A percentile compares a stretch with the other conserved stretches of the same genome.
These are phyloP conservation scores for Eubasilissa regina DNA, from an alignment of 1,140 invertebrate species.

Conservation along the genomic window DNA sequence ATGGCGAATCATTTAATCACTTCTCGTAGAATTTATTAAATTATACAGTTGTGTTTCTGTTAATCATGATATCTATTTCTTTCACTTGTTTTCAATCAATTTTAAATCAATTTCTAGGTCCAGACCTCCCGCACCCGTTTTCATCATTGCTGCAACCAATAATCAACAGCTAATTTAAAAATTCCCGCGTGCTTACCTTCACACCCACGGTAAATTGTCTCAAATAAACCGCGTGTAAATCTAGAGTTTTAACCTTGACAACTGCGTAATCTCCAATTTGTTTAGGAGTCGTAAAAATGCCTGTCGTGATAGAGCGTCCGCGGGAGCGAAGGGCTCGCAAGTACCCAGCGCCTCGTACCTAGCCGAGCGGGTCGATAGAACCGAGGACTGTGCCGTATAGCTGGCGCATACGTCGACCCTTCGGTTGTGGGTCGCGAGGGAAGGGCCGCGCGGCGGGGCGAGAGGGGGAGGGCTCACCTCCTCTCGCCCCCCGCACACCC, in stretches of 20 bases:
- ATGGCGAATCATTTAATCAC: no score
- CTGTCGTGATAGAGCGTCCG: not conserved
- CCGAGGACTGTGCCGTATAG: conserved; percentile 14
- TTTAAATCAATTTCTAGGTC: no score
- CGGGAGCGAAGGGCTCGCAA: conserved; percentile 20
- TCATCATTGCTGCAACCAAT: no score
- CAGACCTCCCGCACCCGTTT: no score
- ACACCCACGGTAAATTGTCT: conserved; percentile 3
- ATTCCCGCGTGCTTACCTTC: not conserved
- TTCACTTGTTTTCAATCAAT: no score
- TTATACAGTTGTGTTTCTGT: no score
- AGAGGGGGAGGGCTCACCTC: not conserved
- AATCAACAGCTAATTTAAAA: no score
- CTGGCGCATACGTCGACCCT: conserved; percentile 43
- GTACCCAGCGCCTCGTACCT: conserved; percentile 2
- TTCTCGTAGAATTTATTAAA: no score
- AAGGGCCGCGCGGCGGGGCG: not conserved
- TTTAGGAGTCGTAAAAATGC: conserved; percentile 39
- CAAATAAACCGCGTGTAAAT: conserved; percentile 6
- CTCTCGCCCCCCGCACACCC: not conserved
- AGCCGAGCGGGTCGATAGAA: conserved; percentile 39
- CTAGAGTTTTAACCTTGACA: conserved; percentile 34
- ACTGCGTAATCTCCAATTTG: conserved; percentile 37
- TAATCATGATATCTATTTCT: no score
- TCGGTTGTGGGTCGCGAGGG: conserved; percentile 17